These are phyloP conservation scores for Thomomys bottae DNA, from an alignment of 2,113 vertebrate genomes.

Conservation along the genomic window DNA sequence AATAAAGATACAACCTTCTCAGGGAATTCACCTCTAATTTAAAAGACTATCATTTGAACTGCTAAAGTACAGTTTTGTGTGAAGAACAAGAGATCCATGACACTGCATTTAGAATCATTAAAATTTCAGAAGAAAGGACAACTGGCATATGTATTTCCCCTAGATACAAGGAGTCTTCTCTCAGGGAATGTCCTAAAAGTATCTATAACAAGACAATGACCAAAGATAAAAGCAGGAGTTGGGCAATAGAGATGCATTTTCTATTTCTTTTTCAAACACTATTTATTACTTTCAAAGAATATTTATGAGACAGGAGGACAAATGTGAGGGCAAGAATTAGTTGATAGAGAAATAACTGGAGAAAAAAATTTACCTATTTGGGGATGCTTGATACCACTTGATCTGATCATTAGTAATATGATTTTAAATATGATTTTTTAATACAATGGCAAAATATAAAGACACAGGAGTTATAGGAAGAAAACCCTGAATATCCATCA, in stretches of 20 bases:
- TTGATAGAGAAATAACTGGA: neutral
- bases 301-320: neutral
- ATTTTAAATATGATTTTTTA: neutral
- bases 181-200: too few relatives aligned
- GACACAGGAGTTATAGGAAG: neutral
- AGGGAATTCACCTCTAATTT: neutral
- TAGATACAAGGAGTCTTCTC: neutral
- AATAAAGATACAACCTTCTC: neutral
- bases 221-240: neutral
- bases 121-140: neutral
- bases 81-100: neutral
- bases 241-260: neutral
- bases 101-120: neutral
- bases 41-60: neutral
- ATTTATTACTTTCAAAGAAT: neutral
- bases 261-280: too few relatives aligned
- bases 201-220: neutral
- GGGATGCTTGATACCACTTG: neutral
- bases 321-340: neutral
- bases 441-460: neutral
- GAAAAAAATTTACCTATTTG: neutral
- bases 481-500: neutral
- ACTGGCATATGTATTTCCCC: neutral
- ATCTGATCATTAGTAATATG: neutral
- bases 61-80: neutral